Evolutionary conservation across 1,140 invertebrate genomes (phyloP), one percentile per base, ranked within the genome.

Genomic region (Wasmannia auropunctata): DNA sequence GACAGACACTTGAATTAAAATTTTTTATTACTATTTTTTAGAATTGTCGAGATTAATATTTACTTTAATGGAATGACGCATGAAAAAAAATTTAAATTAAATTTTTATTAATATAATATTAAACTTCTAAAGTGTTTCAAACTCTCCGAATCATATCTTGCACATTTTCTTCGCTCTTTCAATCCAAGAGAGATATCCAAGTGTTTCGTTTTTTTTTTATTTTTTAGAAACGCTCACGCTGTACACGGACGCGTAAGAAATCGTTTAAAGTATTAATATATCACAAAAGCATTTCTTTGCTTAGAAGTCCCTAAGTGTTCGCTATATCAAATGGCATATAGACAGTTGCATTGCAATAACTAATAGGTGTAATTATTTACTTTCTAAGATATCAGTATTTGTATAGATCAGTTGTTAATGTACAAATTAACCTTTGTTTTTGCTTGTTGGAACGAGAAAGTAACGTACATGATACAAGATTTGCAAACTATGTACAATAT

Each of bases 301-400:
- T 54, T 80, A 86, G 14, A 28, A 37, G 65, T 89, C 56, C 25
- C 40, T 76, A 51, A 80, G 56, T 58, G n/a, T 62, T 77, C 37
- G n/a, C 56, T 72, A 60, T 81, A 72, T 46, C 25, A 77, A 58
- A 74, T 37, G n/a, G 31, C 56, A 77, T 63, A 46, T 72, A 72
- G 14, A 67, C 8, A 60, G 14, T 88, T 86, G 28, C 28, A 16
- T 72, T 62, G 72, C 75, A 74, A 88, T 89, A 86, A 86, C 3
- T 51, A 74, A 37, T 86, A 88, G 31, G 16, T 58, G 11, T 76
- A 86, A 56, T 81, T 14, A 89, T 86, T 89, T 69, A 72, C n/a
- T 56, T 31, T 74, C 3, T 77, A 77, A 43, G 28, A 0, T 46
- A 75, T 60, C 28, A 75, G 69, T 75, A 75, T 84, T 81, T 34